Evolutionary conservation across 2,797 vertebrate genomes (phyloP).

Genomic region (Falco berigora): DNA sequence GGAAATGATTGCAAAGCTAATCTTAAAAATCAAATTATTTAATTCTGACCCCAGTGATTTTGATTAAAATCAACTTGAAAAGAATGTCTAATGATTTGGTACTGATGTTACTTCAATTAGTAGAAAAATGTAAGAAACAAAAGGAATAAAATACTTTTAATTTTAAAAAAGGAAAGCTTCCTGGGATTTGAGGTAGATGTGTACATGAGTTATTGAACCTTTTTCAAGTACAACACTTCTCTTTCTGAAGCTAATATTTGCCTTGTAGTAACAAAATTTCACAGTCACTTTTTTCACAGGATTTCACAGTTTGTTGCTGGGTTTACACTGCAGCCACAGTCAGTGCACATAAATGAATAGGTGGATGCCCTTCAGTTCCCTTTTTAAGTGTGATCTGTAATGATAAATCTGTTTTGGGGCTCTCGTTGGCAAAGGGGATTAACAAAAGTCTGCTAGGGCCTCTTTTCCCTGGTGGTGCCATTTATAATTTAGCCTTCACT

Average conservation of each 20-base stretch:
- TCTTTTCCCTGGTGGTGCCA: not conserved
- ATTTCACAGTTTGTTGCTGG: not conserved
- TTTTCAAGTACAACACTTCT: constrained; percentile 14
- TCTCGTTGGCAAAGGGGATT: not conserved
- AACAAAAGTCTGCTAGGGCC: not conserved
- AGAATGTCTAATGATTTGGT: constrained; percentile 15
- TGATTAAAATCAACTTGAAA: constrained; percentile 48
- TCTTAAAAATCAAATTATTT: constrained; percentile 10
- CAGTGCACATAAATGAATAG: not conserved
- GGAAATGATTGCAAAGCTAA: constrained; percentile 4
- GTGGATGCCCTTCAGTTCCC: not conserved
- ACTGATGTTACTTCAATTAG: constrained; percentile 21
- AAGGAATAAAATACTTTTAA: constrained; percentile 53
- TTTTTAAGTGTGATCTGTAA: not conserved
- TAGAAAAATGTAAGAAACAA: constrained; percentile 21
- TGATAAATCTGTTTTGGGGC: not conserved
- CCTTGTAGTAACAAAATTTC: constrained; percentile 17
- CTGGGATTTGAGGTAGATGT: not conserved
- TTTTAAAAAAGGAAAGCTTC: constrained; percentile 28
- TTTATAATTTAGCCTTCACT: not conserved
- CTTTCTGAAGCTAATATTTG: constrained; percentile 38
- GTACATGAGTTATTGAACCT: not conserved
- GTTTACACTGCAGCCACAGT: not conserved
- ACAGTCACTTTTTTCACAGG: not conserved
- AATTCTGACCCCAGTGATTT: constrained; percentile 7